Base-by-base conservation (phyloP, 2,797 vertebrate species). In the Helarctos malayanus region DNA sequence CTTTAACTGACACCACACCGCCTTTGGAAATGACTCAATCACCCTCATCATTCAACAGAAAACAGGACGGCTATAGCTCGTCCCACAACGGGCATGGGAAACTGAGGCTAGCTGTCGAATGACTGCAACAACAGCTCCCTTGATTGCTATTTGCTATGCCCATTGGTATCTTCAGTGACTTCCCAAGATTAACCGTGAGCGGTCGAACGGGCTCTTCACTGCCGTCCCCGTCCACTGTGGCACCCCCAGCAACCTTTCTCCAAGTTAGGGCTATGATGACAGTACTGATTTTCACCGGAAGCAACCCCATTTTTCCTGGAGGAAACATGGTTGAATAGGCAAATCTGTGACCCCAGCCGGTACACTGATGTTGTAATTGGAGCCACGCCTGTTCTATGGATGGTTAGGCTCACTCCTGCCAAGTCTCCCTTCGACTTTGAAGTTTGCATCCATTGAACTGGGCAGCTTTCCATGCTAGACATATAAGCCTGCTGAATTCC, bases 311-410 rank as follows among this genome's bases (percentile, higher is more conserved):
- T 75, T 45, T 73, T 52, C 29, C 35, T 38, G 3, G 18, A 9
- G 2, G 75, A 95, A 5, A 3, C 14, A 6, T 25, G 65, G 68
- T 41, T 19, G 4, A 35, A 10, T 0, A n/a, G 49, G 76, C 4
- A 56, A 15, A 38, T 32, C 54, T 47, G 25, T 69, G 38, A 38
- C 27, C n/a, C 41, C 68, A 11, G 1, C 54, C 10, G 12, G 27
- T 23, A 32, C 25, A 9, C 2, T 5, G 38, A 14, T 29, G 3
- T 5, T 27, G 23, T 52, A 18, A 63, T 13, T 27, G 47, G 27
- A 32, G 9, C 32, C 2, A 0, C 0, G 5, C 5, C 25, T 21
- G 7, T 11, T 29, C 54, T 16, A 0, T 0, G 32, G 18, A 16
- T 27, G 54, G 10, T 1, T 16, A 13, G 38, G 27, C 32, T 1